Evolutionary conservation across 2,888 invertebrate species (phyloP).

Genomic region (Oasisia sp.): DNA sequence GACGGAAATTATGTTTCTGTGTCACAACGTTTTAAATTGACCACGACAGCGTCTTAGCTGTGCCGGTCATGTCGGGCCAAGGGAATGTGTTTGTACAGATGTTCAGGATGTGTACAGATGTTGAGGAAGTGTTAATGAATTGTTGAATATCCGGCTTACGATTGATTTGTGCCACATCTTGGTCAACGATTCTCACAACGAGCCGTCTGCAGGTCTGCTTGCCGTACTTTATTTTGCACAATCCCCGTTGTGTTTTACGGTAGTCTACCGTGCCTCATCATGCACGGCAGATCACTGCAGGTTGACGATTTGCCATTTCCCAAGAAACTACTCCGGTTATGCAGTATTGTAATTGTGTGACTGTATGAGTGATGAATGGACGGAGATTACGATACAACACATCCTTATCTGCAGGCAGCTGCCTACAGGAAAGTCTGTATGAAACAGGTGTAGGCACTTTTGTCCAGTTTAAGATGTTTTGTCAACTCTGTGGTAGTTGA

Average conservation of each 20-base stretch:
- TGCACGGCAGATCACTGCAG: neutral
- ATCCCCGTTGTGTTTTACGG: neutral
- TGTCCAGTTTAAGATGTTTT: neutral
- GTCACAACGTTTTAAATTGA: neutral
- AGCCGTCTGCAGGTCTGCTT: neutral
- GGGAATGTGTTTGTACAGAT: neutral
- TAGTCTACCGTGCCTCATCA: neutral
- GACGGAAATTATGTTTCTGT: neutral
- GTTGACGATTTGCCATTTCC: neutral
- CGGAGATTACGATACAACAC: neutral
- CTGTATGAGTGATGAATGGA: neutral
- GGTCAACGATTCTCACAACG: neutral
- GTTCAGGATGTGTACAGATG: neutral
- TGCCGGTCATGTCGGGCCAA: neutral
- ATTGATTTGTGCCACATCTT: neutral
- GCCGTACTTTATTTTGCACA: neutral
- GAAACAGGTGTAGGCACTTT: neutral
- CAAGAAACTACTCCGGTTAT: neutral
- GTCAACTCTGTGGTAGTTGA: neutral
- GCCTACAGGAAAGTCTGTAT: neutral
- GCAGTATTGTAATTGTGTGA: neutral
- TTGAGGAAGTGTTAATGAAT: neutral
- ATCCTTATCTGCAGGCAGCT: neutral
- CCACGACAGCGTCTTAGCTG: neutral
- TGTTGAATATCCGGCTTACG: neutral